phyloP scores from a whole-genome alignment of 92 coral and sea anemone genomes.

The Umimayanthus kanabou region DNA sequence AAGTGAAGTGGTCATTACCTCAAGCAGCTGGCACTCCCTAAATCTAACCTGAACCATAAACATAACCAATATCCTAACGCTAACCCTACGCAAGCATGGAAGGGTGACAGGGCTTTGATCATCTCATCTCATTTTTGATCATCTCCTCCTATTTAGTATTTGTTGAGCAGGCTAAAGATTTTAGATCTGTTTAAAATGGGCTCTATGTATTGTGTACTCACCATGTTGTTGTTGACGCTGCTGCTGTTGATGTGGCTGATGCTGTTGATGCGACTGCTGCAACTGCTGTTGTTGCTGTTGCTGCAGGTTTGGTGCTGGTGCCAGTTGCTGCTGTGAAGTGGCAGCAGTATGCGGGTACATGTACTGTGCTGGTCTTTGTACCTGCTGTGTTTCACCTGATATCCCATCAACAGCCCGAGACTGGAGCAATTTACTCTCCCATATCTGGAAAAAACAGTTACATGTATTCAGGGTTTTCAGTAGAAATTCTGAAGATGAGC shows the following conservation, averaged over 20 bases:
- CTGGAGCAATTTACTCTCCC: constrained; percentile 96
- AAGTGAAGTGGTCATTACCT: no score
- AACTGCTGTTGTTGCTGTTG: constrained; percentile 31
- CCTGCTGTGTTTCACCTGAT: constrained; percentile 69
- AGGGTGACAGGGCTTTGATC: no score
- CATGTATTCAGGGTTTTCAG: no score
- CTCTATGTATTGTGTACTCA: not conserved
- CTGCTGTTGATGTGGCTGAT: constrained; percentile 18
- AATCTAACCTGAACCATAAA: no score
- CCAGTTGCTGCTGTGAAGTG: constrained; percentile 24
- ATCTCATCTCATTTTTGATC: no score
- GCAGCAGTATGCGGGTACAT: constrained; percentile 63
- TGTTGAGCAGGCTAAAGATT: not conserved
- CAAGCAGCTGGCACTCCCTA: no score
- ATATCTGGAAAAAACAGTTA: constrained; percentile 64
- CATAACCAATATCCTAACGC: no score
- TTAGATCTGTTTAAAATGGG: not conserved
- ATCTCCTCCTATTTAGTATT: no score
- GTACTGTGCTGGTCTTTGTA: constrained; percentile 55
- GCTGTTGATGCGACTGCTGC: constrained; percentile 6
- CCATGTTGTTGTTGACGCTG: not conserved
- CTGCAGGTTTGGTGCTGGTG: constrained; percentile 36
- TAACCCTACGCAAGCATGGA: no score
- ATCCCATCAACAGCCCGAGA: constrained; percentile 91
- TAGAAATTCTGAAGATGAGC: no score